Evolutionary conservation across 2,797 vertebrate species (phyloP), one percentile per base, ranked within the genome.

Genomic region (Platalea minor): DNA sequence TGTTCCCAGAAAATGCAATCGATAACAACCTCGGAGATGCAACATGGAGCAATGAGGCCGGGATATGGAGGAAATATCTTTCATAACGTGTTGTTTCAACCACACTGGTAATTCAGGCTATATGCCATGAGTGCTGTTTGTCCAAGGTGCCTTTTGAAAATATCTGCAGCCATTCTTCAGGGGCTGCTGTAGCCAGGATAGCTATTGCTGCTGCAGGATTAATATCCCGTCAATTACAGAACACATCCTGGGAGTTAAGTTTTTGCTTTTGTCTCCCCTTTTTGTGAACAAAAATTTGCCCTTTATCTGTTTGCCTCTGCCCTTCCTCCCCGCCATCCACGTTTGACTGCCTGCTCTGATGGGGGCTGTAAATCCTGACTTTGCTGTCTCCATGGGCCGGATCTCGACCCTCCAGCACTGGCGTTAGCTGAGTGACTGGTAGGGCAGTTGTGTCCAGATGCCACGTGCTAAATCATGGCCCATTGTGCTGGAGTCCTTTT

Each of bases 271-370:
- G 20, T 67, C 29, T 84, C 28, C 41, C 10, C 7, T 54, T 69
- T 37, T 28, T 37, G 46, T 65, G 39, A 61, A 59, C 48, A 78
- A 51, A 73, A 60, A 18, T 19, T 48, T 89, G 28, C 21, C 21
- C 5, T 70, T 83, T 67, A 26, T 74, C 13, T 83, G 21, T 48
- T 69, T 6, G 3, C 23, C 37, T 74, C 43, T 85, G 7, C 16
- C 16, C 13, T 79, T 70, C 31, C 17, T 85, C 10, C 21, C 33
- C 5, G 3, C 19, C 16, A 6, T 37, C 48, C 0, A 0, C 10
- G 9, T 56, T 50, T 21, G 23, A 25, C 20, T 54, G 24, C 14
- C 85, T 83, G n/a, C 31, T 60, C 29, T 83, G 17, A 9, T 41
- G 25, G 23, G 56, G 46, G 13, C 28, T 86, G 18, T 41, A 41